These are phyloP conservation scores for Rousettus madagascariensis DNA, from an alignment of 2,797 vertebrate genomes.

Conservation along the genomic window DNA sequence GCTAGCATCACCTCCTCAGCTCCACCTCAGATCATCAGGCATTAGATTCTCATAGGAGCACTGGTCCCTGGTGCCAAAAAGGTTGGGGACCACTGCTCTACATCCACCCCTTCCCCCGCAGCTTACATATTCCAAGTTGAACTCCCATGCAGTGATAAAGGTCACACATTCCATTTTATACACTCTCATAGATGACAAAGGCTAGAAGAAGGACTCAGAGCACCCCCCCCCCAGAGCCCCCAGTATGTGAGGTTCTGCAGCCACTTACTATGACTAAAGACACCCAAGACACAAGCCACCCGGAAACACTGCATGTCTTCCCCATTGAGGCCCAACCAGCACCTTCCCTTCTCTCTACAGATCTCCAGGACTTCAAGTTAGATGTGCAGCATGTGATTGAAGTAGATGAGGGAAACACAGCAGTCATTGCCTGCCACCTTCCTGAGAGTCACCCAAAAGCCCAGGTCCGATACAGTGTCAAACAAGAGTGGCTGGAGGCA, in stretches of 20 bases:
- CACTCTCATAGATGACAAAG: background rate
- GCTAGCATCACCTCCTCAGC: no score
- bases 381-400: conserved; percentile 96
- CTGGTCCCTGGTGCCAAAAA: no score
- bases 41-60: no score
- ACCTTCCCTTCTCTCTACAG: conserved; percentile 81
- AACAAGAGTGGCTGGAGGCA: conserved; percentile 97
- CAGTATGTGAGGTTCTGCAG: background rate
- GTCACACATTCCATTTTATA: background rate
- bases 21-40: no score
- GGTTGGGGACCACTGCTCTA: no score
- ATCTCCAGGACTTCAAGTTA: conserved; percentile 96
- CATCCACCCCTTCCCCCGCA: background rate
- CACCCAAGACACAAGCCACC: background rate
- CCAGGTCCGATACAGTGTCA: conserved; percentile 98
- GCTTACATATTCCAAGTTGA: background rate
- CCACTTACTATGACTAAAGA: background rate
- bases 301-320: background rate
- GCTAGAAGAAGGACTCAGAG: background rate
- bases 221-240: background rate
- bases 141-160: background rate
- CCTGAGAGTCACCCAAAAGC: conserved; percentile 99
- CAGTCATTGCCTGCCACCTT: conserved; percentile 96
- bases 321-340: accelerated
- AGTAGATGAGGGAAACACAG: conserved; percentile 98